Evolutionary conservation across 2,113 vertebrate genomes (phyloP).

Genomic region (Acinonyx jubatus): DNA sequence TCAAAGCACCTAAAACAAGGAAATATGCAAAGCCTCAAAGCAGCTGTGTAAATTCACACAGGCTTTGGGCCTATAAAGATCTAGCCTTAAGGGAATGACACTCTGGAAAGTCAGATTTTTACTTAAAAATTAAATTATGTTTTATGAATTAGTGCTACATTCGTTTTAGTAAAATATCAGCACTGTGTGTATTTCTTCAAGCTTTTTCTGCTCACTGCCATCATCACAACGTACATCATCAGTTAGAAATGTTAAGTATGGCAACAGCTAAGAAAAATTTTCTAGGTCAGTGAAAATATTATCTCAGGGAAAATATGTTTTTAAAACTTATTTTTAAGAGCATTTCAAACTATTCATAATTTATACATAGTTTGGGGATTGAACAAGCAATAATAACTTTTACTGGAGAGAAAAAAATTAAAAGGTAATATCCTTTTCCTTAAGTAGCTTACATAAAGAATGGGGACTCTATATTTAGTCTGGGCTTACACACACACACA

Average conservation of each 20-base stretch:
- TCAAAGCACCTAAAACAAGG: constrained; percentile 48
- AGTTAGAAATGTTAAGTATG: constrained; percentile 6
- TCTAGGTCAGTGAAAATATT: constrained; percentile 54
- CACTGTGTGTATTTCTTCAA: not conserved
- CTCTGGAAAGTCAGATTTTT: constrained; percentile 51
- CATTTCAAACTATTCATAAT: constrained; percentile 43
- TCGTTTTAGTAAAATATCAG: constrained; percentile 44
- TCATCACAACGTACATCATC: constrained; percentile 25
- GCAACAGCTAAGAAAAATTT: constrained; percentile 42
- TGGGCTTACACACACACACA: not conserved
- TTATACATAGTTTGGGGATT: constrained; percentile 29
- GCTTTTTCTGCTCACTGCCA: not conserved
- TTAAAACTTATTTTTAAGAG: constrained; percentile 26
- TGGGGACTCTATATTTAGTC: constrained; percentile 49
- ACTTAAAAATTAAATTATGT: constrained; percentile 62
- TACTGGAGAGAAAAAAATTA: constrained; percentile 38
- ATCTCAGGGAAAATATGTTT: constrained; percentile 40
- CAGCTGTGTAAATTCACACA: constrained; percentile 67
- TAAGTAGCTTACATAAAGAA: constrained; percentile 69
- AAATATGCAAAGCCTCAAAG: constrained; percentile 53
- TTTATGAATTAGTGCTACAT: constrained; percentile 29
- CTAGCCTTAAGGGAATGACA: constrained; percentile 41
- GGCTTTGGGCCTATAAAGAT: constrained; percentile 2
- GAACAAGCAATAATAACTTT: constrained; percentile 46
- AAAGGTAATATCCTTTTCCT: constrained; percentile 50